A percentile compares a stretch with the other conserved stretches of the same genome.
phyloP scores from a whole-genome alignment of 2,888 invertebrate species.

The Carabus problematicus region DNA sequence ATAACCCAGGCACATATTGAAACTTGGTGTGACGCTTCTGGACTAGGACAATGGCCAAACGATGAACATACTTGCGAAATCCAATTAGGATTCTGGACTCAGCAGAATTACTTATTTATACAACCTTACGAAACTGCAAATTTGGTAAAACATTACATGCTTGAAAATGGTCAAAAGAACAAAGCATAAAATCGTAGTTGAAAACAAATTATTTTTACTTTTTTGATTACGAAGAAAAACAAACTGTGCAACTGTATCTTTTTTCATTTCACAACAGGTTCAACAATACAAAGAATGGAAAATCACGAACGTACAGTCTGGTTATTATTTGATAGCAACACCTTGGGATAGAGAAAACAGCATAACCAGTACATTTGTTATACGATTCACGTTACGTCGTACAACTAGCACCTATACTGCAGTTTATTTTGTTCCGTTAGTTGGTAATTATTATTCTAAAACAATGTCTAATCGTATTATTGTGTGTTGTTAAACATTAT shows the following conservation, averaged over 20 bases:
- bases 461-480: conserved; percentile 21
- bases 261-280: not conserved
- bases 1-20: conserved; percentile 52
- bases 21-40: conserved; percentile 54
- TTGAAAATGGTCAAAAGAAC: too few relatives aligned
- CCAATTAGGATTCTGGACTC: conserved; percentile 55
- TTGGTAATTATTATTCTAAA: conserved; percentile 48
- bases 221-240: too few relatives aligned
- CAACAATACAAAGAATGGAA: conserved; percentile 45
- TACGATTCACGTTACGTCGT: conserved; percentile 51
- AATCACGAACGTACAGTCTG: conserved; percentile 31
- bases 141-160: too few relatives aligned
- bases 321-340: conserved; percentile 18
- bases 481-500: not conserved
- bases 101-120: conserved; percentile 49
- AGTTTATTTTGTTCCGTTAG: conserved; percentile 54
- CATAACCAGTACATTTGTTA: conserved; percentile 46
- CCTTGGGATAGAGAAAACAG: conserved; percentile 32
- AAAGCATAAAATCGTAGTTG: too few relatives aligned
- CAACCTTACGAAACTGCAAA: conserved; percentile 47
- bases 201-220: too few relatives aligned
- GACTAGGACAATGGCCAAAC: conserved; percentile 58
- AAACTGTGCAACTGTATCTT: too few relatives aligned
- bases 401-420: conserved; percentile 50
- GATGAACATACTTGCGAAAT: conserved; percentile 57